These are phyloP conservation scores for Oncorhynchus kisutch DNA, from an alignment of 2,113 vertebrate species.

Conservation along the genomic window DNA sequence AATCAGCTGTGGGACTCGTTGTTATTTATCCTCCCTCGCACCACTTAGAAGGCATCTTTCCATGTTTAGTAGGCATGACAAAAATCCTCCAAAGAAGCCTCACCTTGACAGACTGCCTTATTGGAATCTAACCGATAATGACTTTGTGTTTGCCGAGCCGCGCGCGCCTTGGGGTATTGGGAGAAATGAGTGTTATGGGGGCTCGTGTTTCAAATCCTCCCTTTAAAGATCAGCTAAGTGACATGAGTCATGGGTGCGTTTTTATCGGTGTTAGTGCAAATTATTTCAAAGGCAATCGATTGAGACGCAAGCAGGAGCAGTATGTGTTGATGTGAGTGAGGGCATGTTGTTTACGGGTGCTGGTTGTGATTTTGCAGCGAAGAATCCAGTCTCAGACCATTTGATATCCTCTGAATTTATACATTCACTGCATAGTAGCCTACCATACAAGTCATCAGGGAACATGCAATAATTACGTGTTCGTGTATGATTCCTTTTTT, in stretches of 20 bases:
- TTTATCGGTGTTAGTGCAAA: conserved; percentile 57
- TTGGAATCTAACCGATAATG: conserved; percentile 73
- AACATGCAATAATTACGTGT: not conserved
- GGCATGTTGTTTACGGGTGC: conserved; percentile 13
- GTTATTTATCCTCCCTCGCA: conserved; percentile 72
- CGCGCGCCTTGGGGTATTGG: conserved; percentile 64
- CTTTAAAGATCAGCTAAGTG: conserved; percentile 59
- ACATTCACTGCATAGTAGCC: conserved; percentile 16
- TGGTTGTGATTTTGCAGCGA: conserved; percentile 32
- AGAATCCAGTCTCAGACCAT: conserved; percentile 23
- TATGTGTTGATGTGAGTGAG: conserved; percentile 30
- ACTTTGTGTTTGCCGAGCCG: conserved; percentile 70
- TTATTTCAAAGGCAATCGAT: conserved; percentile 62
- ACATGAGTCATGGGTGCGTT: conserved; percentile 54
- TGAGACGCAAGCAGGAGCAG: conserved; percentile 25
- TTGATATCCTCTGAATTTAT: conserved; percentile 2
- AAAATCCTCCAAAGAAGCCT: conserved; percentile 68
- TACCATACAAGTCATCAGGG: not conserved
- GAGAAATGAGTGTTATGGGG: conserved; percentile 50
- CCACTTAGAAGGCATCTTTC: conserved; percentile 69
- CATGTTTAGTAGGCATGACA: conserved; percentile 73
- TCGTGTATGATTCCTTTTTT: not conserved
- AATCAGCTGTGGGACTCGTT: conserved; percentile 78
- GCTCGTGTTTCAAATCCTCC: conserved; percentile 44
- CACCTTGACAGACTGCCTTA: conserved; percentile 71